Conservation (phyloP, 1,140 invertebrate species). For the Drosophila rhopaloa region DNA sequence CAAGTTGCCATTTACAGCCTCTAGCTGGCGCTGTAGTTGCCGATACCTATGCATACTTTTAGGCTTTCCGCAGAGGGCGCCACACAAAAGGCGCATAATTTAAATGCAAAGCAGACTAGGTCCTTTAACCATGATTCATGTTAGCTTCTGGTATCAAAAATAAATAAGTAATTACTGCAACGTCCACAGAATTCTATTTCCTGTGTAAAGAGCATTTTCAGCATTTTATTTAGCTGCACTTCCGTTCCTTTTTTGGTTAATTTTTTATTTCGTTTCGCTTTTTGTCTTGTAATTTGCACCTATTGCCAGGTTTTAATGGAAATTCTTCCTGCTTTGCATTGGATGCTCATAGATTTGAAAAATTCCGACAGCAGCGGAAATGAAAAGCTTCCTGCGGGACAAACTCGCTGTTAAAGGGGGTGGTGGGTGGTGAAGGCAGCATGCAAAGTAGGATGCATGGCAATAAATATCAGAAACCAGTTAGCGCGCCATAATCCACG, state of each 20-base stretch:
- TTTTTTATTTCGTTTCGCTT: constrained; percentile 21
- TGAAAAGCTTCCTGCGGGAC: constrained; percentile 70
- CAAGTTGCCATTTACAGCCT: neutral
- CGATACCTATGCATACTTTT: constrained; percentile 28
- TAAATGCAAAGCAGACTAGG: neutral
- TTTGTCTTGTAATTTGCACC: constrained; percentile 71
- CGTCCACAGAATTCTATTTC: constrained; percentile 52
- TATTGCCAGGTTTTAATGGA: constrained; percentile 74
- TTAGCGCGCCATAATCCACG: constrained; percentile 56
- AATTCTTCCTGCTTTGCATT: constrained; percentile 69
- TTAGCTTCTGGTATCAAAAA: neutral
- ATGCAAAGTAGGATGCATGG: constrained; percentile 43
- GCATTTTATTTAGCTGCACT: constrained; percentile 53
- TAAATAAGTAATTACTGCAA: constrained; percentile 26
- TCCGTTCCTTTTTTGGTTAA: constrained; percentile 19
- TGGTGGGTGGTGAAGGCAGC: constrained; percentile 12
- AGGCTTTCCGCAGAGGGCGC: constrained; percentile 2
- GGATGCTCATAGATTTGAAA: constrained; percentile 79
- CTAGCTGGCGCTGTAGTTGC: neutral
- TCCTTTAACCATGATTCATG: neutral
- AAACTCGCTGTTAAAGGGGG: constrained; percentile 1
- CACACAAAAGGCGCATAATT: neutral
- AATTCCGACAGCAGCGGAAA: constrained; percentile 76
- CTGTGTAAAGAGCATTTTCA: neutral
- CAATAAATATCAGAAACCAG: constrained; percentile 65